Evolutionary conservation across 2,888 invertebrate species (phyloP).

Genomic region (Baccha elongata): DNA sequence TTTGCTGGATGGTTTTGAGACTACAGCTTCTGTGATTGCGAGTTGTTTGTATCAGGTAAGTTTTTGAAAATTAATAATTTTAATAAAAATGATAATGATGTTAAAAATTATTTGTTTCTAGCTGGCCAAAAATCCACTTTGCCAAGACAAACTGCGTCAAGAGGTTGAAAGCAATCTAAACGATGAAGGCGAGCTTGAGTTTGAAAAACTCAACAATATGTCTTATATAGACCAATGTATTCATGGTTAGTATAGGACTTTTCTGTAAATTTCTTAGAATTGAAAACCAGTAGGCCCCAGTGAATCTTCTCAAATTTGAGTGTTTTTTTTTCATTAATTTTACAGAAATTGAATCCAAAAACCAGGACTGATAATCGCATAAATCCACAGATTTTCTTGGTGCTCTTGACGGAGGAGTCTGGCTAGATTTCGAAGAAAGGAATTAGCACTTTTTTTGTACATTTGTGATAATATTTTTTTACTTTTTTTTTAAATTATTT

Average conservation of each 20-base stretch:
- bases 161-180: constrained; percentile 74
- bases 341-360: constrained; percentile 77
- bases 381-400: constrained; percentile 78
- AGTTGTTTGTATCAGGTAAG: constrained; percentile 77
- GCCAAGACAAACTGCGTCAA: constrained; percentile 77
- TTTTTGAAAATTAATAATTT: not conserved
- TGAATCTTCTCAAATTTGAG: not conserved
- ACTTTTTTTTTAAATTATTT: too few species aligned
- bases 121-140: constrained; percentile 75
- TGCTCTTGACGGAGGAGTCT: constrained; percentile 78
- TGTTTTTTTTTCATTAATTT: not conserved
- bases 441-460: not conserved
- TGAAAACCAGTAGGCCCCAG: too few species aligned
- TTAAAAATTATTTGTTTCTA: constrained; percentile 41
- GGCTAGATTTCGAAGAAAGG: constrained; percentile 77
- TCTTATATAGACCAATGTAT: constrained; percentile 79
- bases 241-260: constrained; percentile 75
- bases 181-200: constrained; percentile 66
- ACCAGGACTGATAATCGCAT: constrained; percentile 76
- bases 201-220: constrained; percentile 76
- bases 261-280: too few species aligned
- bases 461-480: too few species aligned
- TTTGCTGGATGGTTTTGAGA: constrained; percentile 80
- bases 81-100: not conserved
- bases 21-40: constrained; percentile 77